Evolutionary conservation across 1,140 invertebrate genomes (phyloP), one percentile per base, ranked within the genome.

Genomic region (Tetramorium simillimum): DNA sequence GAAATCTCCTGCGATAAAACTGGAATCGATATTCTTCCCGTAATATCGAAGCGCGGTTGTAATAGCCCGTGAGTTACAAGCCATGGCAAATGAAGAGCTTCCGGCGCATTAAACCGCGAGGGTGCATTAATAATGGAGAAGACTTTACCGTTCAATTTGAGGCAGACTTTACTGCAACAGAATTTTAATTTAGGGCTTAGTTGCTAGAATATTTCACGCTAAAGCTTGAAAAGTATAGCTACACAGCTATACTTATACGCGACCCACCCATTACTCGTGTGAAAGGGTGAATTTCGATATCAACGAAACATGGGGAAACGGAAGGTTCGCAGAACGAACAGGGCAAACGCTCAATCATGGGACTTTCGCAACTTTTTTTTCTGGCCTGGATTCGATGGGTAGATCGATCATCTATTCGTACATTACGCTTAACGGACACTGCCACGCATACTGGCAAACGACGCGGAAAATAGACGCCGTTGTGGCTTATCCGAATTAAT

Each of bases 321-420:
- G 16, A 69, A 69, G 6, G 65, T 9, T 9, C 63, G 14, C 51
- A 16, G 18, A n/a, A 1, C 65, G 16, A 78, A 51, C 53, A 3
- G 37, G 5, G 7, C 37, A 14, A 33, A 51, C 49, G 65, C 49
- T 81, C 67, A 56, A 81, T 81, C 63, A 81, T 81, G 33, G 49
- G 12, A 40, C 46, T 40, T 69, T 43, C 60, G 18, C 37, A 46
- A 69, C 21, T 69, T 28, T 78, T 63, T 37, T 58, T 75, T 18
- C 43, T 49, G 21, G n/a, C 51, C 65, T 49, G 73, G 43, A 76
- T 75, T 86, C 88, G 76, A 89, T 89, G 62, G 9, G 12, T 18
- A 81, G 76, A 89, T 89, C 86, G 88, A 89, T 89, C 62, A 58
- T 21, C 53, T 58, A 76, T 85, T 60, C 67, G 72, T 88, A 69